Base-by-base conservation (phyloP, 1,140 invertebrate genomes). In the Augochlora pura region DNA sequence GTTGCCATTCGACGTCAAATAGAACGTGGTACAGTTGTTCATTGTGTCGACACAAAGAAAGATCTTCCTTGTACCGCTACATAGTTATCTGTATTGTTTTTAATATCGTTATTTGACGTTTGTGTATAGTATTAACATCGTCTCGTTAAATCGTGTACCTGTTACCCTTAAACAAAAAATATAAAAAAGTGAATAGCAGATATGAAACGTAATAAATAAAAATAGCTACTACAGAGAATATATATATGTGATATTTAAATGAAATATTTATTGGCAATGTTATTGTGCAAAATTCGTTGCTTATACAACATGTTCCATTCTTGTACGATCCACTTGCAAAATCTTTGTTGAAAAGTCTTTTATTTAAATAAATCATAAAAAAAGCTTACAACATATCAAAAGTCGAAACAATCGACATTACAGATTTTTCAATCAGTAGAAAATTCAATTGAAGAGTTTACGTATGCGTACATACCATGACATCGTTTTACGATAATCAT, bases 21-120 rank as follows among this genome's bases (percentile, higher is more conserved):
- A 82, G 84, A 88, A 88, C 89, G 80, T 87, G 82, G 84, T 87
- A 88, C 89, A 90, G 88, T 90, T 80, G 82, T 60, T 71, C 76
- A 60, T 73, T 73, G 83, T 54, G 65, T 74, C 74, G 69, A 76
- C 64, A 77, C 42, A 71, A 77, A 63, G 78, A 83, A 87, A 70
- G 70, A 65, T 87, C 79, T 85, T 80, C 72, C n/a, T 52, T 52
- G 2, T 18, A 18, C 49, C 49, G 49, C 49, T 52, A 18, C 6
- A 52, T 46, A 2, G 14, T 12, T 14, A 18, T 52, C 16, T 5
- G 14, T 6, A 46, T 52, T 77, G 38, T 23, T 62, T 49, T 4
- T 9, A 69, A 5, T 18, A 69, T 60, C 27, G 9, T 70, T 62
- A 21, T 23, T 5, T 23, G 16, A 38, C 42, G 27, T 46, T 42